Conservation (phyloP, 2,113 vertebrate genomes). For the Gymnocephalus cernua region DNA sequence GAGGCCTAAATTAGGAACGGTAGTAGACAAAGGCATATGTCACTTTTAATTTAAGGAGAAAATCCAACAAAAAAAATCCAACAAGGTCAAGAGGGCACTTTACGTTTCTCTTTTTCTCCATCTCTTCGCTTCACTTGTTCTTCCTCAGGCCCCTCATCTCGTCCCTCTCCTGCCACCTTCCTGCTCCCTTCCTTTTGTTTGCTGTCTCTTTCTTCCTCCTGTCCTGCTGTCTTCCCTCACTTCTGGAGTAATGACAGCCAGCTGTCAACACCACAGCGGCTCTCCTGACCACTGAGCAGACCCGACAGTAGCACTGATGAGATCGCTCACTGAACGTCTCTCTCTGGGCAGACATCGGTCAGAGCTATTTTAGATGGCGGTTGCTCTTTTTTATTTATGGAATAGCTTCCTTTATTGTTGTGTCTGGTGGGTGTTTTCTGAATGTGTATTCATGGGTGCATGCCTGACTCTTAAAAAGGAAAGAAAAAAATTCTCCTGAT, state of each 20-base stretch:
- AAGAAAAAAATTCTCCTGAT: background rate
- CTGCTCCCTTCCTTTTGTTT: slow-evolving; percentile 7
- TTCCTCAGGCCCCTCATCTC: slow-evolving; percentile 10
- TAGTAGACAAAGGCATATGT: background rate
- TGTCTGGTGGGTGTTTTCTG: slow-evolving; percentile 13
- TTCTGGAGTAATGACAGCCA: slow-evolving; percentile 60
- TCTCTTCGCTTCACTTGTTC: background rate
- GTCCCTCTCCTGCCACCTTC: background rate
- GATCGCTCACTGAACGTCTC: slow-evolving; percentile 48
- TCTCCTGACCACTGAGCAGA: slow-evolving; percentile 44
- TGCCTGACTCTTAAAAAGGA: background rate
- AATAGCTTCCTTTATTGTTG: slow-evolving; percentile 31
- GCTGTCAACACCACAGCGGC: slow-evolving; percentile 60
- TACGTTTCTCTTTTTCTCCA: background rate
- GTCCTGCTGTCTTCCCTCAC: slow-evolving; percentile 11
- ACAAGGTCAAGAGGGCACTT: slow-evolving; percentile 33
- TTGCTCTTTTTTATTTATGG: slow-evolving; percentile 64
- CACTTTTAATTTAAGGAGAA: background rate
- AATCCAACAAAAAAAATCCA: slow-evolving; percentile 12
- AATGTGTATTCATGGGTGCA: background rate
- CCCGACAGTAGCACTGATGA: slow-evolving; percentile 60
- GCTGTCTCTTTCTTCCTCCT: slow-evolving; percentile 8
- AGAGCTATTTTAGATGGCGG: slow-evolving; percentile 42
- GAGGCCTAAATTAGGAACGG: background rate
- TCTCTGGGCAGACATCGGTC: slow-evolving; percentile 6